Base-by-base conservation (phyloP, 30 jellyfish, hydroid and myxozoan genomes). In the Pseudorhiza aurosa region DNA sequence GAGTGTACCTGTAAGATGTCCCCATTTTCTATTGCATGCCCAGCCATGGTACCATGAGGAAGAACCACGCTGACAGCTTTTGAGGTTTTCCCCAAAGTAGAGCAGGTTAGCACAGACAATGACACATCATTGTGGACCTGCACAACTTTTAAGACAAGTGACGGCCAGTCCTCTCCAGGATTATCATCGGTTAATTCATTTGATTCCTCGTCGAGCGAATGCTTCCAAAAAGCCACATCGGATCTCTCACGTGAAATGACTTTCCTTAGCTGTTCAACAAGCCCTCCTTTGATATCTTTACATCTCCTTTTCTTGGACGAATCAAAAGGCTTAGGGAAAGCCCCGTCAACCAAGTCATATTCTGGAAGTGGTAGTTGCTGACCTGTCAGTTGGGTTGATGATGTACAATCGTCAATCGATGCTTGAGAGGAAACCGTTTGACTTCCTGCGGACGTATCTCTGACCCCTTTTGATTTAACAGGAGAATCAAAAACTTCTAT, bases 171-270 rank as follows among this genome's bases (percentile, higher is more conserved):
- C 21, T 8, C 40, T 28, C n/a, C 40, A 29, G 24, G 0, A 35
- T 36, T 40, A 19, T 29, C 18, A 1, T 12, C 56, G 63, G 25
- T 17, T 45, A 32, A 8, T 9, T 9, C 46, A 9, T 21, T 7
- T 44, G 17, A 21, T 33, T 35, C 39, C 0, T 14, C 77, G 26
- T 51, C 68, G 12, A 18, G 9, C 4, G 91, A 44, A 37, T 80
- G 91, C 91, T 55, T 67, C 91, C 91, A 80, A 35, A 80, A 80
- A 2, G 51, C 91, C 46, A 80, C 21, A 29, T 67, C 75, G 5
- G 91, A 80, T 31, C 43, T 80, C 37, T 80, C 91, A 35, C 91
- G 49, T 64, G 91, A 59, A 19, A 31, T 27, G 22, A 80, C 68
- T 28, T 51, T 80, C 35, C 57, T 80, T 3, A 49, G 55, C 32